Base-by-base conservation (phyloP, 2,797 vertebrate genomes). In the Phataginus tricuspis region DNA sequence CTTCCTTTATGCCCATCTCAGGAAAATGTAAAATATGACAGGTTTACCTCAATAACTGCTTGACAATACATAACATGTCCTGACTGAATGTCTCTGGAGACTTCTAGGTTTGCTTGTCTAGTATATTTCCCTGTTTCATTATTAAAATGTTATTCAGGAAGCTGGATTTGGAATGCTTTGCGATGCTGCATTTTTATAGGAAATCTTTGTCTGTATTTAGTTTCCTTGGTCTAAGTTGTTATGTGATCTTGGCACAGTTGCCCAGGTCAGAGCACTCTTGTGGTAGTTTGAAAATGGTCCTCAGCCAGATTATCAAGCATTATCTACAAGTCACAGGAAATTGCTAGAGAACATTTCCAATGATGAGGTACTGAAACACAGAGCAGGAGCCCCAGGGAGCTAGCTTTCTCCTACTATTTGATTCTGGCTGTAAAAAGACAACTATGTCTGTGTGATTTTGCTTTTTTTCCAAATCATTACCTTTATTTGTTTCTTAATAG, bases 181-280 rank as follows among this genome's bases (percentile, higher is more conserved):
- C n/a, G 77, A 23, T 83, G 14, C 14, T 94, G 29, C 18, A 1
- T 75, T 92, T 94, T 94, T 97, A 96, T 94, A 90, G 90, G 72
- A 97, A 98, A 95, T 96, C 82, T 94, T 93, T 95, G 69, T 4
- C 49, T 71, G 64, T 66, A 94, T 96, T 92, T 94, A 74, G 49
- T 92, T 96, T 97, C 91, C 49, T 59, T 83, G 39, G 31, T 88
- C 1, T 86, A 69, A 49, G 15, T 84, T 90, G 92, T 96, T 91
- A 80, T 29, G 25, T 66, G 94, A 94, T 85, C 61, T 88, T n/a
- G 92, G 25, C 9, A 57, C 6, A 34, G 27, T 75, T 34, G 42
- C 57, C 42, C 49, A 90, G 80, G 59, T 79, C 69, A 86, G 53
- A 80, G 29, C 64, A 83, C 72, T 94, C 71, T 69, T 75, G 18